These are phyloP conservation scores for Sturmia bella DNA, from an alignment of 2,888 invertebrate species.

Conservation along the genomic window DNA sequence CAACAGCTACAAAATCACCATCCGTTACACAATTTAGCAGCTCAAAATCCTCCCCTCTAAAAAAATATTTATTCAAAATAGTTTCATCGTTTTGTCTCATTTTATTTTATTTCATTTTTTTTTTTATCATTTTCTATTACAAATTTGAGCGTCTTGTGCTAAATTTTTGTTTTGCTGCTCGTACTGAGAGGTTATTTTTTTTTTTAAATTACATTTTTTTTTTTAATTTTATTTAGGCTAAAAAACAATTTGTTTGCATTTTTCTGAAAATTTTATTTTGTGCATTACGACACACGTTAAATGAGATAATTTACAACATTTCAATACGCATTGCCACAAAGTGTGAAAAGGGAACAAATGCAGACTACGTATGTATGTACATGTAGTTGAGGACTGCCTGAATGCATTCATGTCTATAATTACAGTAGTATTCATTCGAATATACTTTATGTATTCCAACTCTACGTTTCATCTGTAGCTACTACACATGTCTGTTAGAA, in stretches of 20 bases:
- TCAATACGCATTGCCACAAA: conserved; percentile 23
- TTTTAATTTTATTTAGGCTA: conserved; percentile 38
- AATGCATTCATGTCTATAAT: background rate
- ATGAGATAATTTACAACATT: conserved; percentile 45
- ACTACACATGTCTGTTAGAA: no score
- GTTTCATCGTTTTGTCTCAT: conserved; percentile 56
- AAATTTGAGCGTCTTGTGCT: conserved; percentile 50
- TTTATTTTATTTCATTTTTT: background rate
- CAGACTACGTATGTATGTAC: background rate
- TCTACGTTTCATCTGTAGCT: no score
- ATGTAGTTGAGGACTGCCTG: background rate
- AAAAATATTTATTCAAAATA: conserved; percentile 56
- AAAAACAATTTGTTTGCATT: conserved; percentile 38
- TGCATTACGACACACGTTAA: conserved; percentile 26
- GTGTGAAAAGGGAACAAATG: background rate
- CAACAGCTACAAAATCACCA: conserved; percentile 53
- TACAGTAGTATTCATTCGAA: no score
- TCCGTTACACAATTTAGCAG: conserved; percentile 64
- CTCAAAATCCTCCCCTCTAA: conserved; percentile 66
- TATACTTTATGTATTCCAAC: no score
- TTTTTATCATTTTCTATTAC: conserved; percentile 39
- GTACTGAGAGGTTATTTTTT: conserved; percentile 23
- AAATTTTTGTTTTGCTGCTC: conserved; percentile 55
- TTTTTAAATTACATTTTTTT: conserved; percentile 33
- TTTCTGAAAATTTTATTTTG: conserved; percentile 41